A percentile compares a stretch with the other conserved stretches of the same genome.
phyloP scores from a whole-genome alignment of 1,140 invertebrate genomes.

The Ectropis grisescens region DNA sequence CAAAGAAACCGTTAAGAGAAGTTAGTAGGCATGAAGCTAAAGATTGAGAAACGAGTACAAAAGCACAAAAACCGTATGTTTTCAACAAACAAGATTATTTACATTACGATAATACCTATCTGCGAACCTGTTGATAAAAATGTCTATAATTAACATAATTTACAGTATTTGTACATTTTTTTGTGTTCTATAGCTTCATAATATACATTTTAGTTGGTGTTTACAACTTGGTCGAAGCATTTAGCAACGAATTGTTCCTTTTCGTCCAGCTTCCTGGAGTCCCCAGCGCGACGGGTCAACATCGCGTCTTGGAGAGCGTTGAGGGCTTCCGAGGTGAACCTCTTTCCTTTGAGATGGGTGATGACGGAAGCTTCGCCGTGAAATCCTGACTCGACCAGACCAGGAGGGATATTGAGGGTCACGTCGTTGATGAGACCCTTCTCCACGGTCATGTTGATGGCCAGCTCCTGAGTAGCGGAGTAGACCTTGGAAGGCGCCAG shows the following conservation, averaged over 20 bases:
- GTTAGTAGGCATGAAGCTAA: constrained; percentile 7
- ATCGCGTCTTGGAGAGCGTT: constrained; percentile 57
- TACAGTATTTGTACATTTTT: too few relatives aligned
- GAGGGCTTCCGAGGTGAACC: constrained; percentile 62
- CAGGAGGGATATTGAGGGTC: constrained; percentile 60
- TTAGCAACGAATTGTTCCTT: constrained; percentile 68
- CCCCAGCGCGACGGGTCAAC: constrained; percentile 45
- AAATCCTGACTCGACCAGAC: constrained; percentile 61
- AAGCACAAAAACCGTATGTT: too few relatives aligned
- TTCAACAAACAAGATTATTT: too few relatives aligned
- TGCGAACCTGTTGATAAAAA: too few relatives aligned
- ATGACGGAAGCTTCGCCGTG: constrained; percentile 64
- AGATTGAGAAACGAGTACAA: too few relatives aligned
- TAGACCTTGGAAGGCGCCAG: constrained; percentile 47
- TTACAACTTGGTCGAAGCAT: constrained; percentile 67
- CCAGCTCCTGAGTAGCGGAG: constrained; percentile 52
- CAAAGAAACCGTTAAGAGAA: constrained; percentile 14
- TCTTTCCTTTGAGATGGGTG: constrained; percentile 62
- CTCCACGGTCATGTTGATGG: constrained; percentile 62
- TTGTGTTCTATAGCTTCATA: too few relatives aligned
- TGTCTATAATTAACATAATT: too few relatives aligned
- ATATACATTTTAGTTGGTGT: constrained; percentile 29
- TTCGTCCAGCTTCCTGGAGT: constrained; percentile 53
- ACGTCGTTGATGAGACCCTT: constrained; percentile 63
- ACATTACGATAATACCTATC: too few relatives aligned